A percentile compares a stretch with the other conserved stretches of the same genome.
These are phyloP conservation scores for Phaonia tiefii DNA, from an alignment of 2,888 invertebrate genomes.

Conservation along the genomic window DNA sequence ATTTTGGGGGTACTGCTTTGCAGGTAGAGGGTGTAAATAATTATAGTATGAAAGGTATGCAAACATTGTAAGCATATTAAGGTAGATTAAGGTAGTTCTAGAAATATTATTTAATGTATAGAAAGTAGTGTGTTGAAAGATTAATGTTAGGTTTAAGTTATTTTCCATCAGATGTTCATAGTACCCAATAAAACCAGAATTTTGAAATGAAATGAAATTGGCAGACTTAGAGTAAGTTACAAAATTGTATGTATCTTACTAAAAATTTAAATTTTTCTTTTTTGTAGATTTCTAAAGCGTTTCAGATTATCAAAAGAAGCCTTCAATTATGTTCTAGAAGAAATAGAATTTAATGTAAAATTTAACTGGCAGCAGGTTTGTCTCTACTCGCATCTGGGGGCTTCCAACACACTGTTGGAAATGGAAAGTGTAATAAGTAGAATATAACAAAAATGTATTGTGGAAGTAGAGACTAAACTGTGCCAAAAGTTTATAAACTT, in stretches of 20 bases:
- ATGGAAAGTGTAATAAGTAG: slow-evolving; percentile 28
- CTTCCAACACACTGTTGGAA: slow-evolving; percentile 34
- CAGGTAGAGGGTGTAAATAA: too few species aligned
- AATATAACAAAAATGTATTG: slow-evolving; percentile 13
- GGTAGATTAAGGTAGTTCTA: too few species aligned
- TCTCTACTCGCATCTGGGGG: slow-evolving; percentile 28
- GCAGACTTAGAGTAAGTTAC: slow-evolving; percentile 12
- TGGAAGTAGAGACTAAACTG: slow-evolving; percentile 25
- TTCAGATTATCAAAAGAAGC: slow-evolving; percentile 43
- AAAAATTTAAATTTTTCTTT: slow-evolving; percentile 7
- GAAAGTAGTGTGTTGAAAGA: too few species aligned
- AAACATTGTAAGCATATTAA: too few species aligned
- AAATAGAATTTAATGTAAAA: slow-evolving; percentile 16
- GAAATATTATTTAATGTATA: too few species aligned
- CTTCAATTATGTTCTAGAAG: slow-evolving; percentile 30
- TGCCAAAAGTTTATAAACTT: slow-evolving; percentile 31
- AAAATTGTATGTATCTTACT: not conserved
- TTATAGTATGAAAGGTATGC: too few species aligned
- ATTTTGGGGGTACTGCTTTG: too few species aligned
- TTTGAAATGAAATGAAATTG: too few species aligned
- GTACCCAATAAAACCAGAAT: too few species aligned
- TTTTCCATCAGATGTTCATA: too few species aligned
- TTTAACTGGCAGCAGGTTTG: slow-evolving; percentile 29
- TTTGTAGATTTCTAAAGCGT: slow-evolving; percentile 35
- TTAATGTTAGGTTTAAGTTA: too few species aligned